Evolutionary conservation across 2,888 invertebrate species (phyloP), one percentile per base, ranked within the genome.

Genomic region (Entomobrya proxima): DNA sequence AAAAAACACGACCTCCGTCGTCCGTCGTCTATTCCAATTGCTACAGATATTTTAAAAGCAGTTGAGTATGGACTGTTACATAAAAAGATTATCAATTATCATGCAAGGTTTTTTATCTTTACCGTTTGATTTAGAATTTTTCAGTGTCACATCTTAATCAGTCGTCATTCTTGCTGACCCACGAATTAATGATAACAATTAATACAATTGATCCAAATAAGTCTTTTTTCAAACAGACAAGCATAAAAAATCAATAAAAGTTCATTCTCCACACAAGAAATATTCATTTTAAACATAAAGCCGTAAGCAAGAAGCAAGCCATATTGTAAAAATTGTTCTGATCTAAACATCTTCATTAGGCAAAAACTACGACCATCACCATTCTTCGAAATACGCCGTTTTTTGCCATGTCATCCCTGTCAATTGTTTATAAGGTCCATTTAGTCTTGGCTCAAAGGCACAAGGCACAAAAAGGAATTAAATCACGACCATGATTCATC

Each of bases 401-500:
- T 67, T 80, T 35, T 80, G 80, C 80, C 13, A 21, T 44, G 35
- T 80, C 80, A 80, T 80, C 40, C 35, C 80, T 72, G 80, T 80
- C 80, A 72, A 78, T 78, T 78, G 78, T 44, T 32, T 32, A 3
- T 11, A 24, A 69, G 44, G 37, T 44, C 69, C 47, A 30, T 50
- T 74, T 44, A 72, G 47, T 27, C 7, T 7, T 40, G 9, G 4
- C 1, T 69, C 61, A 61, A 61, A 32, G 4, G 13, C 6, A 61
- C n/a, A n/a, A n/a, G n/a, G n/a, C n/a, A 13, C 13, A 24, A 50
- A 30, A 50, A n/a, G n/a, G 32, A 74, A 74, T 74, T 74, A 74
- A 74, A 74, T 74, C 50, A 74, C 50, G 74, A 74, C 52, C 74
- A 32, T 74, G 74, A 74, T n/a, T 74, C 74, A 50, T 74, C 74